A percentile compares a stretch with the other conserved stretches of the same genome.
Conservation (phyloP, 2,797 vertebrate genomes). For the Acanthopagrus latus region DNA sequence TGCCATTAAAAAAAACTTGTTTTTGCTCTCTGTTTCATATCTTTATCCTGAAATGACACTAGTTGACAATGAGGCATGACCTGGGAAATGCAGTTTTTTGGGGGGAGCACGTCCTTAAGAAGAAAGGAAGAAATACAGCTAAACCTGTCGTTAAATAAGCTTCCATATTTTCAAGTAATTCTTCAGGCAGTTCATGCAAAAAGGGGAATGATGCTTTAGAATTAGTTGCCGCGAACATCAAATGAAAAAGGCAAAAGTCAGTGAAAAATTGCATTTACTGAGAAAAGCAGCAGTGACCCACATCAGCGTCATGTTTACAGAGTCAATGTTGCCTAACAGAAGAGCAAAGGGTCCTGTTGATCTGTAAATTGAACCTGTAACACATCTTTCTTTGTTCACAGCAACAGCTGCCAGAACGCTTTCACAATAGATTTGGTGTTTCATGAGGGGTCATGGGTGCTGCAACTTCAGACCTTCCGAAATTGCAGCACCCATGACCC, state of each 20-base stretch:
- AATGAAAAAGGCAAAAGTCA: not conserved
- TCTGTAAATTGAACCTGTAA: slow-evolving; percentile 36
- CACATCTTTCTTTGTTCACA: slow-evolving; percentile 28
- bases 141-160: not conserved
- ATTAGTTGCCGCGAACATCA: not conserved
- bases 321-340: slow-evolving; percentile 74
- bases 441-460: not conserved
- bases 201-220: not conserved
- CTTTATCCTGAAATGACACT: not conserved
- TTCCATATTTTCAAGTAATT: not conserved
- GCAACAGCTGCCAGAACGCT: not conserved
- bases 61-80: not conserved
- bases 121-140: not conserved
- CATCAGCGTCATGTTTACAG: slow-evolving; percentile 43
- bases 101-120: not conserved
- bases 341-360: slow-evolving; percentile 62
- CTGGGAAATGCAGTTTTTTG: not conserved
- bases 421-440: slow-evolving; percentile 9
- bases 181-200: not conserved
- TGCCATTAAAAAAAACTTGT: not conserved
- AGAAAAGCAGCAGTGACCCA: slow-evolving; percentile 26
- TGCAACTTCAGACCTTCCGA: slow-evolving; percentile 8
- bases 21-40: not conserved
- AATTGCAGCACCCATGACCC: no score
- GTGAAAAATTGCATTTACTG: not conserved